Evolutionary conservation across 2,797 vertebrate genomes (phyloP), one percentile per base, ranked within the genome.

Genomic region (Amphiprion clarkii): DNA sequence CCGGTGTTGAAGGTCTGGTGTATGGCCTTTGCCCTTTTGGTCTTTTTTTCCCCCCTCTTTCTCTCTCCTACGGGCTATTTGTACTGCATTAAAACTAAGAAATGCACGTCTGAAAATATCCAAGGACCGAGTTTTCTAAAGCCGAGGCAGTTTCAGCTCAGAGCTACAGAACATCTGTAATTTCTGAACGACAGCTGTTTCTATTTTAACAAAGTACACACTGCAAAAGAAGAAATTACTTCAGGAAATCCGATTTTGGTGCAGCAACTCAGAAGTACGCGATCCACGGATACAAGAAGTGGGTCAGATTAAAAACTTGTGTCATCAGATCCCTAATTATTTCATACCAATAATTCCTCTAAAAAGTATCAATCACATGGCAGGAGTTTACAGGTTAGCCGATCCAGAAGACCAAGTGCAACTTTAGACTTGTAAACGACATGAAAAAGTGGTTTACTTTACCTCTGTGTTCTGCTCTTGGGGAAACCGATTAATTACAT

Each of bases 131-230:
- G 21, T 71, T 67, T 46, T 53, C 1, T 59, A 19, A 61, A 66
- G 16, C 16, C 23, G 44, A 63, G 3, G 61, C n/a, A n/a, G 74
- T 59, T 87, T 75, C n/a, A 55, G 67, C 63, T 57, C 59, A 62
- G 63, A 83, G 68, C 71, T 60, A 62, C 74, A 68, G 67, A 76
- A 78, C 74, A 78, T 85, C 76, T 85, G 76, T 72, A 51, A 60
- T 65, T 76, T 80, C 63, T 78, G 69, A 75, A 59, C 44, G 2
- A 78, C 84, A 88, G 83, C 86, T 88, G 82, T 83, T 90, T 83
- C 36, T 75, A 7, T 78, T 89, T 88, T 76, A 68, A 57, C 78
- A 71, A 52, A 78, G 60, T 54, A 72, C 52, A 68, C 64, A 39
- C 49, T 16, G 74, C 71, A 80, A 69, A 66, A 78, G 25, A 54